These are phyloP conservation scores for Zootoca vivipara DNA, from an alignment of 2,113 vertebrate genomes.

Conservation along the genomic window DNA sequence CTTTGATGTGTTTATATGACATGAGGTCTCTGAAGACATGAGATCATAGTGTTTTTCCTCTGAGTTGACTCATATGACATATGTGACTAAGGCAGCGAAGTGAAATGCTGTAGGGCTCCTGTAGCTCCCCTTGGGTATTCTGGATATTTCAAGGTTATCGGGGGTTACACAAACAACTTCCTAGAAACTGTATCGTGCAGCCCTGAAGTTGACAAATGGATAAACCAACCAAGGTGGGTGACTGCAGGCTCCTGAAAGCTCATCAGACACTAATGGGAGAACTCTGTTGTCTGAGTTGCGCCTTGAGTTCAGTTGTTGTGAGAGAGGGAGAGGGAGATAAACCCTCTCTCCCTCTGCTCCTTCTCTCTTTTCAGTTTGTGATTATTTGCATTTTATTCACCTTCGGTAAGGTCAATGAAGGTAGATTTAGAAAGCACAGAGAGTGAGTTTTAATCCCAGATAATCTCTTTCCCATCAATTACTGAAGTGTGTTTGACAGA, in stretches of 20 bases:
- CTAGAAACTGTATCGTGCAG: conserved; percentile 19
- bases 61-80: fast-evolving
- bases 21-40: neutral
- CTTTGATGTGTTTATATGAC: neutral
- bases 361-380: neutral
- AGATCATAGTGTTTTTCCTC: neutral
- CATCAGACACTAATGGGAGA: neutral
- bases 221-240: conserved; percentile 15
- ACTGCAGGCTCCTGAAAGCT: neutral
- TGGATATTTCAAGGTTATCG: conserved; percentile 30
- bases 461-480: conserved; percentile 42
- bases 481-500: conserved; percentile 38
- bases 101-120: neutral
- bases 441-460: conserved; percentile 56
- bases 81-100: conserved; percentile 3
- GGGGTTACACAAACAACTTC: conserved; percentile 15
- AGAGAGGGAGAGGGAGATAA: neutral
- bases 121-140: conserved; percentile 9
- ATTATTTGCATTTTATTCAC: neutral
- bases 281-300: neutral
- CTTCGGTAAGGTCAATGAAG: conserved; percentile 35
- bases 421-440: conserved; percentile 29
- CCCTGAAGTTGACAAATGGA: conserved; percentile 31
- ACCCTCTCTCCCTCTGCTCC: neutral
- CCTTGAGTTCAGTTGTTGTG: neutral